Evolutionary conservation across 2,888 invertebrate species (phyloP).

Genomic region (Drosophila gaucha): DNA sequence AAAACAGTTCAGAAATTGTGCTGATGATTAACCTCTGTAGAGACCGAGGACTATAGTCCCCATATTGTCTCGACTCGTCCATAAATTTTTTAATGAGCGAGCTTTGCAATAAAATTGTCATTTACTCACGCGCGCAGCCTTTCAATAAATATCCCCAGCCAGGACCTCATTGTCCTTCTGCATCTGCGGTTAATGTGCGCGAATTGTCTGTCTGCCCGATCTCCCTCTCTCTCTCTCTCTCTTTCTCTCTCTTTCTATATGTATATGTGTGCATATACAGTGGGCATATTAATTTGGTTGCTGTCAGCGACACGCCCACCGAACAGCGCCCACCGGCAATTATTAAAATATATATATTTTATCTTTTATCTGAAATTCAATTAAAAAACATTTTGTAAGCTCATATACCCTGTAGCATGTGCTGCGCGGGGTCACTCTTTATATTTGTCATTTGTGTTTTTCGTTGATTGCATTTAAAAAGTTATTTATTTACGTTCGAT

Average conservation of each 20-base stretch:
- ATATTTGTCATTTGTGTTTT: neutral
- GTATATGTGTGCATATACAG: neutral
- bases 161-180: conserved; percentile 26
- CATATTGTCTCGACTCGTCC: conserved; percentile 8
- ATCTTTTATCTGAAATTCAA: conserved; percentile 16
- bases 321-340: conserved; percentile 18
- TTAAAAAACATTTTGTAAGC: conserved; percentile 38
- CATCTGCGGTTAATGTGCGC: conserved; percentile 60
- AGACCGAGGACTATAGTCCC: too few species aligned
- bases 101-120: conserved; percentile 43
- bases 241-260: too few species aligned
- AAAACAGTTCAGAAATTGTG: conserved; percentile 16
- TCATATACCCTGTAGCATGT: neutral
- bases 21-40: conserved; percentile 39
- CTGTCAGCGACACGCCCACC: conserved; percentile 1
- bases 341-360: conserved; percentile 9
- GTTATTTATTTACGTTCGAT: conserved; percentile 7
- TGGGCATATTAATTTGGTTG: neutral
- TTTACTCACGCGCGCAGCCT: conserved; percentile 23
- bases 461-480: conserved; percentile 7
- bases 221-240: too few species aligned
- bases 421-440: too few species aligned
- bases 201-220: conserved; percentile 33
- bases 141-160: conserved; percentile 26
- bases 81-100: conserved; percentile 35